These are phyloP conservation scores for Dendrophyllia cribrosa DNA, from an alignment of 64 coral and sea anemone genomes.

Conservation along the genomic window DNA sequence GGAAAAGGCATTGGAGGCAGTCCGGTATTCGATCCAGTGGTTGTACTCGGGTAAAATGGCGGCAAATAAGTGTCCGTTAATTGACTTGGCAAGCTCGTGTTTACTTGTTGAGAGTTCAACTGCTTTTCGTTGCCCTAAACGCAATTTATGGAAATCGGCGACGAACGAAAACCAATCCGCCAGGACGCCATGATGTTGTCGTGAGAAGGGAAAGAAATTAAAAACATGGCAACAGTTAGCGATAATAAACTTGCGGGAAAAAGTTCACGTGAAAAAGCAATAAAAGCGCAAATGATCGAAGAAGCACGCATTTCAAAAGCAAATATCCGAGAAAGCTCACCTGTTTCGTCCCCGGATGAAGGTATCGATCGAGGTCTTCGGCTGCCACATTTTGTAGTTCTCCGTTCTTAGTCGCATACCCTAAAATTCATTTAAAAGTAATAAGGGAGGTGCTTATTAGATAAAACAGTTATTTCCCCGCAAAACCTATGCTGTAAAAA, in stretches of 20 bases:
- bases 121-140: constrained; percentile 81
- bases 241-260: not conserved
- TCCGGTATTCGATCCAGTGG: constrained; percentile 85
- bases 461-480: not conserved
- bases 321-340: constrained; percentile 63
- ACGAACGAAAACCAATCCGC: constrained; percentile 37
- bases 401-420: constrained; percentile 88
- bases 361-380: constrained; percentile 85
- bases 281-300: constrained; percentile 32
- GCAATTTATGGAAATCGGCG: constrained; percentile 15
- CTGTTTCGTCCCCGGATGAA: constrained; percentile 83
- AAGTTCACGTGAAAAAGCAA: not conserved
- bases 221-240: constrained; percentile 92
- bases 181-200: constrained; percentile 64
- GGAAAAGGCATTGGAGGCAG: constrained; percentile 97
- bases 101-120: constrained; percentile 78
- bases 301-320: constrained; percentile 1
- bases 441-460: constrained; percentile 27
- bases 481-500: not conserved
- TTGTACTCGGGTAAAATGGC: constrained; percentile 89
- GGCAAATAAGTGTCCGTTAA: constrained; percentile 91
- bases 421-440: constrained; percentile 57
- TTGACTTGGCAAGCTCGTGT: constrained; percentile 78
- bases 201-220: constrained; percentile 34
- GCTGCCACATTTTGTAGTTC: constrained; percentile 70